Conservation (phyloP, 2,797 vertebrate species). For the Balearica regulorum region DNA sequence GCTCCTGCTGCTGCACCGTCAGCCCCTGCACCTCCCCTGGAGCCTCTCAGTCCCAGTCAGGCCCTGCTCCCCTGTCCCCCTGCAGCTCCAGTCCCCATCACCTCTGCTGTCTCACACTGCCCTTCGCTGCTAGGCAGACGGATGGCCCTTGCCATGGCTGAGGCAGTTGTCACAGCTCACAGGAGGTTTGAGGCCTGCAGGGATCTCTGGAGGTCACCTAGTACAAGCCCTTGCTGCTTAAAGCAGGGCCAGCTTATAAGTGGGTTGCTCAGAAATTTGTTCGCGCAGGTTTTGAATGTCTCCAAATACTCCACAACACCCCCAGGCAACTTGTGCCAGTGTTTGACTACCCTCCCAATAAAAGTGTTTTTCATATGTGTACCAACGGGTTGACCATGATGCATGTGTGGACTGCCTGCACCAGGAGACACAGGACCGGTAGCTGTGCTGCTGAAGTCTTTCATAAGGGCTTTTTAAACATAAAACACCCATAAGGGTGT, state of each 20-base stretch:
- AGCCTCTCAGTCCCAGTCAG: background rate
- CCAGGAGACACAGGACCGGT: background rate
- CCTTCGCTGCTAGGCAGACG: background rate
- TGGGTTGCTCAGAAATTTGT: background rate
- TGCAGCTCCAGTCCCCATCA: background rate
- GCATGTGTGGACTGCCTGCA: accelerated
- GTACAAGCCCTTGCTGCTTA: background rate
- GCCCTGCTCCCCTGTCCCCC: background rate
- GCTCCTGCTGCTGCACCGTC: background rate
- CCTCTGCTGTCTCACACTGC: background rate
- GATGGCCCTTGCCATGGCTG: background rate
- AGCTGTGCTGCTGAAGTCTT: background rate
- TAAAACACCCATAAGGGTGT: background rate
- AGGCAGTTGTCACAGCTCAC: background rate
- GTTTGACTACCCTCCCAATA: background rate
- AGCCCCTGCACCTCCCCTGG: background rate
- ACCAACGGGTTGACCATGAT: background rate
- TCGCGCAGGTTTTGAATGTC: background rate
- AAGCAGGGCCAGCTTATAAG: background rate
- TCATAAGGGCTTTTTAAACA: background rate
- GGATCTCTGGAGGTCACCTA: background rate
- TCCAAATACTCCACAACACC: background rate
- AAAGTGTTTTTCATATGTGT: background rate
- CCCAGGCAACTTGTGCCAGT: background rate
- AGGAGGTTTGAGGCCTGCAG: background rate